Percentiles rank a stretch among this genome's conserved stretches.
phyloP scores from a whole-genome alignment of 64 coral and sea anemone species.

The Actinia equina region DNA sequence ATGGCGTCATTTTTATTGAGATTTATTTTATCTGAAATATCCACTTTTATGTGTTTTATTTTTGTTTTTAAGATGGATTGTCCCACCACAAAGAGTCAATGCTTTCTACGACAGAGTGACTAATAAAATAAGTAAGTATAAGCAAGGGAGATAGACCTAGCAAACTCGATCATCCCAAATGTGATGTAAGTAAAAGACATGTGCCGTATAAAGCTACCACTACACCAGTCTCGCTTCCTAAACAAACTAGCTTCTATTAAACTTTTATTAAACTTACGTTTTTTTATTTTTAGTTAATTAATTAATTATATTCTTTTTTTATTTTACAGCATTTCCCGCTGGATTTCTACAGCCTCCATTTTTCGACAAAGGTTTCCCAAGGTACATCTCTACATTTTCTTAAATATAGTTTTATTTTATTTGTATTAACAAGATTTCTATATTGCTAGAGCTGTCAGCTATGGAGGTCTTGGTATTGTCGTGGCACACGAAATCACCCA shows the following conservation, averaged over 20 bases:
- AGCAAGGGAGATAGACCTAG: too few relatives aligned
- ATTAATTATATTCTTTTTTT: not conserved
- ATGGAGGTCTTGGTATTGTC: conserved; percentile 55
- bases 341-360: conserved; percentile 64
- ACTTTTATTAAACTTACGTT: not conserved
- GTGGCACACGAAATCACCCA: conserved; percentile 65
- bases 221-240: too few relatives aligned
- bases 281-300: too few relatives aligned
- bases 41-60: too few relatives aligned
- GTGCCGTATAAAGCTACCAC: too few relatives aligned
- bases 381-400: conserved; percentile 20
- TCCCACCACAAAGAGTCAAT: conserved; percentile 52
- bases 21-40: not conserved
- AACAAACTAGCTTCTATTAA: too few relatives aligned
- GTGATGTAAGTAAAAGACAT: too few relatives aligned
- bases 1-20: too few relatives aligned
- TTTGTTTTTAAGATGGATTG: conserved; percentile 17
- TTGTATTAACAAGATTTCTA: too few relatives aligned
- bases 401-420: not conserved
- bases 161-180: too few relatives aligned
- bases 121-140: conserved; percentile 52
- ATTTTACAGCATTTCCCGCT: conserved; percentile 44
- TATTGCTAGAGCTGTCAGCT: conserved; percentile 41
- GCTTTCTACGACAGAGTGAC: conserved; percentile 58
- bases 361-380: conserved; percentile 48